These are phyloP conservation scores for Nowickia ferox DNA, from an alignment of 2,888 invertebrate genomes.

Conservation along the genomic window DNA sequence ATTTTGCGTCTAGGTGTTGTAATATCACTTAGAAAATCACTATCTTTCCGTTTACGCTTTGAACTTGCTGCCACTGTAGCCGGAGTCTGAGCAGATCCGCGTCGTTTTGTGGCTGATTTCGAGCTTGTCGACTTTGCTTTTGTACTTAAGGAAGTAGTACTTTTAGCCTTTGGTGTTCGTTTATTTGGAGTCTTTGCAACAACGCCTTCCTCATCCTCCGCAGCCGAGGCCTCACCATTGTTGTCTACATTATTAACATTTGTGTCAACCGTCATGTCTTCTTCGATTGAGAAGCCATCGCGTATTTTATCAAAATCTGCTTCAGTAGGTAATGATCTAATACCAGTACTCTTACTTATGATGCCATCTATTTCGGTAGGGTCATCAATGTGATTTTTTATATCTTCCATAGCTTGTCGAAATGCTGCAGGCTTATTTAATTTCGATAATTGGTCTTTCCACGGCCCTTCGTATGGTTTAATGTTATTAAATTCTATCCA, in stretches of 20 bases:
- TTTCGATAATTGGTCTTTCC: constrained; percentile 90
- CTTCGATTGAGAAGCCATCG: constrained; percentile 82
- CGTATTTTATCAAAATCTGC: constrained; percentile 89
- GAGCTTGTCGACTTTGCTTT: constrained; percentile 74
- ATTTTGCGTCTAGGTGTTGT: constrained; percentile 76
- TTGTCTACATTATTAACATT: constrained; percentile 72
- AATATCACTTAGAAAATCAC: constrained; percentile 74
- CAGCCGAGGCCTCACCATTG: constrained; percentile 72
- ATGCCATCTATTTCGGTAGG: constrained; percentile 84
- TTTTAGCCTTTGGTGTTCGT: constrained; percentile 80
- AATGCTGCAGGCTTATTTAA: constrained; percentile 90
- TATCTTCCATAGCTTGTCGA: constrained; percentile 91
- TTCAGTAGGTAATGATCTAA: constrained; percentile 84
- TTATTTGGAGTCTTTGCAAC: constrained; percentile 74
- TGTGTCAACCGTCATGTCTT: constrained; percentile 59
- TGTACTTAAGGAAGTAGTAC: constrained; percentile 74
- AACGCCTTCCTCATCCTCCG: constrained; percentile 54
- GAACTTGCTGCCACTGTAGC: constrained; percentile 67
- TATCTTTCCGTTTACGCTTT: constrained; percentile 84
- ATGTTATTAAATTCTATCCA: constrained; percentile 95
- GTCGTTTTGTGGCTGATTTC: constrained; percentile 78
- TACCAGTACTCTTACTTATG: constrained; percentile 77
- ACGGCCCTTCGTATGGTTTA: constrained; percentile 89
- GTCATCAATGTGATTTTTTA: constrained; percentile 90
- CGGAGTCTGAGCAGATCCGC: constrained; percentile 72